Evolutionary conservation across 2,888 invertebrate species (phyloP), one percentile per base, ranked within the genome.

Genomic region (Serripes groenlandicus): DNA sequence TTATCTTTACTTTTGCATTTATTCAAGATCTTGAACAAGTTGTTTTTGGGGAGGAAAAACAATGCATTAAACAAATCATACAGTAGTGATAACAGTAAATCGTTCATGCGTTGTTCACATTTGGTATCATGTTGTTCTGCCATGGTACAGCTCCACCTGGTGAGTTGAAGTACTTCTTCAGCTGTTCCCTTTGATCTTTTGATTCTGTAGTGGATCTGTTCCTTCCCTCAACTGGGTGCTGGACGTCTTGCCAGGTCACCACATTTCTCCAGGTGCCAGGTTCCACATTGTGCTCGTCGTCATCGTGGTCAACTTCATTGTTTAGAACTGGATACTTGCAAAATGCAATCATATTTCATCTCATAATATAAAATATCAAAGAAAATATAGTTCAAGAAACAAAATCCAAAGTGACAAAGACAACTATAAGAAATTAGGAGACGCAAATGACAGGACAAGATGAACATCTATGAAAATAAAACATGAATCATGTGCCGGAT

Each of bases 291-390:
- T 76, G 77, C 62, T 77, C 66, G n/a, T 74, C 68, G 66, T 83
- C 73, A 49, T 83, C 79, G 32, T 66, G 52, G 79, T 78, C 83
- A 60, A 72, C 75, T 58, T 75, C 72, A 58, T 79, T 30, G n/a
- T 30, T 58, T n/a, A 70, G 37, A 18, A 56, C 60, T 64, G 74
- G 62, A 37, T 66, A 49, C 35, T 77, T 77, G 34, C 72, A 72
- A 72, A 35, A 62, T 62, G 28, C 18, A 62, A 30, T 62, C 62
- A 28, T 62, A 62, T 62, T 23, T 15, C 62, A 62, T 62, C 9
- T 26, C 62, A 62, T 62, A 62, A 30, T 28, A 62, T 62, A 62
- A 28, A 30, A 9, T 62, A 15, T 28, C 62, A 62, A 62, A 26
- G 32, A 28, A 62, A 30, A 62, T 28, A 26, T 11, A 30, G 62